Evolutionary conservation across 1,140 invertebrate genomes (phyloP), one percentile per base, ranked within the genome.

Genomic region (Drosophila ananassae): DNA sequence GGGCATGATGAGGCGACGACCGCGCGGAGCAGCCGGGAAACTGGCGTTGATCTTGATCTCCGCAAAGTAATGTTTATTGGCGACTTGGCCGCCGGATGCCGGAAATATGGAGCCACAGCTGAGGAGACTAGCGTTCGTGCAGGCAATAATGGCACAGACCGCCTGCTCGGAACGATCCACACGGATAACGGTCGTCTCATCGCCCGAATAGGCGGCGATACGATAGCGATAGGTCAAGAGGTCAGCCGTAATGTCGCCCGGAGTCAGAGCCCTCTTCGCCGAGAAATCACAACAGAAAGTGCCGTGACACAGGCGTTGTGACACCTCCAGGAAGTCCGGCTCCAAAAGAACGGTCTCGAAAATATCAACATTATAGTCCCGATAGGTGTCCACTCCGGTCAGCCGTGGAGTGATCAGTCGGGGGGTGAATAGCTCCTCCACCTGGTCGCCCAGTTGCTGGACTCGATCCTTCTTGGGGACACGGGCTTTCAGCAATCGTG

Each of bases 91-190:
- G 8, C 24, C 5, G n/a, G 4, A 22, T 17, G 5, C 34, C 1
- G 80, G 59, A 55, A 85, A 91, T 17, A 90, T 77, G 41, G 69
- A 61, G 1, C 85, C 91, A 59, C 92, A 93, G 12, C 64, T 90
- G 21, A 59, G 12, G 1, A 90, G 32, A 8, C 72, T 77, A 3
- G 62, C 63, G 67, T 71, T 32, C 21, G 74, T 59, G 56, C 93
- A 93, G 51, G 91, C 75, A 24, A 93, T 90, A 8, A 93, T 8
- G 2, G 92, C 91, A 51, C 93, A 93, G 4, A 91, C 54, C 57
- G 92, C 91, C 30, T 92, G 56, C 24, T 91, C 90, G 13, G 81
- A 91, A 10, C 90, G 81, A 21, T 83, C 91, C n/a, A 91, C 71
- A 2, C 79, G 64, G 1, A 91, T 73, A 9, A 83, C 41, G 0